phyloP scores from a whole-genome alignment of 2,888 invertebrate genomes.

The Monoplex corrugatus region DNA sequence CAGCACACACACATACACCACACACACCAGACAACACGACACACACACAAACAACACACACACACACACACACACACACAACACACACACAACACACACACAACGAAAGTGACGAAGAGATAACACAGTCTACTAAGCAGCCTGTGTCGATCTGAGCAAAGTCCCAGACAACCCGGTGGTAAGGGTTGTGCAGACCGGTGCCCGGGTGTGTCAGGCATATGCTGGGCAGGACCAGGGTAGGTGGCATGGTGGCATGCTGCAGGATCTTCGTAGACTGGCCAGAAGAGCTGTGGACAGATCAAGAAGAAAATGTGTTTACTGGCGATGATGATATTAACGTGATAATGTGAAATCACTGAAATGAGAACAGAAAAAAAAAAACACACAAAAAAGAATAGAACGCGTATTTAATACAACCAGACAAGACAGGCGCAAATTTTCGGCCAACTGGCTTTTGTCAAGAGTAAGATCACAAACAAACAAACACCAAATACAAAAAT shows the following conservation, averaged over 20 bases:
- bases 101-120: too few relatives aligned
- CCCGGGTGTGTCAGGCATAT: conserved; percentile 45
- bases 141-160: conserved; percentile 32
- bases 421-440: too few relatives aligned
- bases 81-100: not conserved
- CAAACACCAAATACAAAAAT: not conserved
- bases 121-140: conserved; percentile 42
- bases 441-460: too few relatives aligned
- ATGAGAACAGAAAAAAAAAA: too few relatives aligned
- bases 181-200: conserved; percentile 43
- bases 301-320: too few relatives aligned
- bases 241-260: conserved; percentile 46
- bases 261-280: conserved; percentile 47
- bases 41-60: not conserved
- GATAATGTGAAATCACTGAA: too few relatives aligned
- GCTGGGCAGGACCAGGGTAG: conserved; percentile 27
- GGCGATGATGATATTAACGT: too few relatives aligned
- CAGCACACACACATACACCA: not conserved
- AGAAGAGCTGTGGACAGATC: conserved; percentile 25
- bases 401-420: too few relatives aligned
- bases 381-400: too few relatives aligned
- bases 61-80: not conserved
- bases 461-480: too few relatives aligned
- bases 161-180: conserved; percentile 46
- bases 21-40: not conserved